Evolutionary conservation across 2,113 vertebrate genomes (phyloP), one percentile per base, ranked within the genome.

Genomic region (Tupaia chinensis): DNA sequence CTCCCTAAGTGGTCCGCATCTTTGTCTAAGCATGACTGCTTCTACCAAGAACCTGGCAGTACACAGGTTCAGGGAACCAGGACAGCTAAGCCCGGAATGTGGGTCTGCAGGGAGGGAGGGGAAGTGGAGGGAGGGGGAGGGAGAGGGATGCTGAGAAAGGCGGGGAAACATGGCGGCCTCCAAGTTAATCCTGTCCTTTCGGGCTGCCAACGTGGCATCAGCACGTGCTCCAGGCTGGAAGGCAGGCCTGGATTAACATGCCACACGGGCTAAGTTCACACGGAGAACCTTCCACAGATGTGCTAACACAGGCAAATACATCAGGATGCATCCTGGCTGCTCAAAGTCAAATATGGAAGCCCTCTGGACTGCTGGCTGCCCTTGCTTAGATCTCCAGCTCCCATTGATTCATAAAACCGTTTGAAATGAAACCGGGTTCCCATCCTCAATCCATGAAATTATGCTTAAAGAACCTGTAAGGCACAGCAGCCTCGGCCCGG

Each of bases 231-330:
- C 65, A 6, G 34, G n/a, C 73, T 78, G 69, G 58, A 86, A 27
- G n/a, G 34, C 56, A 63, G 61, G 22, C 25, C 44, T 76, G 77
- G 74, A 23, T 69, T 29, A 44, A 16, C 19, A 58, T 22, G 0
- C 25, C 7, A 0, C 0, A 0, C 0, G 4, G 58, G 54, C 60
- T 25, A 63, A 60, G 19, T 54, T 91, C 29, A 27, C 73, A 7
- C 29, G 58, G 25, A 65, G 65, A 83, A 58, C 56, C 53, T 69
- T 78, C 25, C 10, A 54, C 74, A 82, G 34, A 78, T 58, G 10
- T 1, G 12, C 17, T 27, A n/a, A 34, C 14, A 32, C 74, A 54
- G 66, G 56, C 65, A 89, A 54, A n/a, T 60, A n/a, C 78, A 72
- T 69, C 9, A 0, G 22, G 20, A 23, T 16, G 22, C 4, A 58